phyloP scores from a whole-genome alignment of 2,113 vertebrate species.

The Psophia crepitans region DNA sequence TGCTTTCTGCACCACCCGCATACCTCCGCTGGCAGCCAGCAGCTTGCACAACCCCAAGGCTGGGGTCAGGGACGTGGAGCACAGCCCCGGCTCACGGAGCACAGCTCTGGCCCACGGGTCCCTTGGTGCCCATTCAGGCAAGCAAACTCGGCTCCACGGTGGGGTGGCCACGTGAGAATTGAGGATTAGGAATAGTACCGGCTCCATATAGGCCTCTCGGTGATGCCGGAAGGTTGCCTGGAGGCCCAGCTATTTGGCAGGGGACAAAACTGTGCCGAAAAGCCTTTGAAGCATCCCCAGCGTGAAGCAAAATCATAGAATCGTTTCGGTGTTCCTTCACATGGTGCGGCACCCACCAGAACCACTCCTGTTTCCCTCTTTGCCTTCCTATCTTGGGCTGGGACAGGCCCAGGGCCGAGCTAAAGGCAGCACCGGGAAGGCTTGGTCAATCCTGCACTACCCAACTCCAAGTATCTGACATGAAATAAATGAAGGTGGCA shows the following conservation, averaged over 20 bases:
- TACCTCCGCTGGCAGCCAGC: background rate
- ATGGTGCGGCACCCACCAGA: background rate
- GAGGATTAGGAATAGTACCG: background rate
- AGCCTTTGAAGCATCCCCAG: background rate
- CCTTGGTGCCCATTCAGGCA: fast-evolving
- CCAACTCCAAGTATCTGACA: background rate
- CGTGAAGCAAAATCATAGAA: background rate
- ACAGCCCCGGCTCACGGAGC: background rate
- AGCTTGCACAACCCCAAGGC: background rate
- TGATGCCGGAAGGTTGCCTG: background rate
- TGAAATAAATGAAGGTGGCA: background rate
- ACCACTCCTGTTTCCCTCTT: background rate
- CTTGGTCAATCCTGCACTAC: background rate
- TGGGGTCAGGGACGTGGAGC: background rate
- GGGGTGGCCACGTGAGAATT: background rate
- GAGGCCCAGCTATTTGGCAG: background rate
- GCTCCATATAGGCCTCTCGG: fast-evolving
- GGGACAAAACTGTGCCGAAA: background rate
- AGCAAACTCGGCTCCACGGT: background rate
- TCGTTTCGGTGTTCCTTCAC: background rate
- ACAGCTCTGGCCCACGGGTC: background rate
- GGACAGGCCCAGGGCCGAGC: background rate
- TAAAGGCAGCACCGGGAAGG: background rate
- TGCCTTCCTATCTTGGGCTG: background rate
- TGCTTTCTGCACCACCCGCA: background rate